Base-by-base conservation (phyloP, 2,797 vertebrate species). In the Gouania willdenowi region DNA sequence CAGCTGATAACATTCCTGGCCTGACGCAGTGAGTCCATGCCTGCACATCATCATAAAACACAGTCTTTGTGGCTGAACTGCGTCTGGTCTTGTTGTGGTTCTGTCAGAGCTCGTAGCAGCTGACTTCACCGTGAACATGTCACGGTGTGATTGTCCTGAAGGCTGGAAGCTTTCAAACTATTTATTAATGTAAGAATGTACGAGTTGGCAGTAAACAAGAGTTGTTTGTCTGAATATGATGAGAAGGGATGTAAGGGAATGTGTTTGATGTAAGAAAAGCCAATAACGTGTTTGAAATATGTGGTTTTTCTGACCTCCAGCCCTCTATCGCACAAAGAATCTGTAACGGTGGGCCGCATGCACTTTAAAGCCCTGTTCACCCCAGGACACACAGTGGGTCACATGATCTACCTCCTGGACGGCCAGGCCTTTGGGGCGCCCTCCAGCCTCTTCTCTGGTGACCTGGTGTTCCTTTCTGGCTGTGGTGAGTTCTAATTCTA, bases 391-490 rank as follows among this genome's bases (percentile, higher is more conserved):
- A 99, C 96, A 0, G 91, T 95, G 66, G 97, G 95, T 12, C 96
- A 99, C 80, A 92, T 93, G 90, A 92, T 94, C 62, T 99, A 95
- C 30, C 85, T 97, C 48, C 86, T 98, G 72, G 94, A 97, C 0
- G 92, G 94, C 18, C 78, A 53, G 11, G 72, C 74, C 0, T 85
- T 91, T 0, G 88, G 88, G 0, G 79, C 84, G 8, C 92, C 96
- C n/a, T 85, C 87, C 40, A 95, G 93, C 69, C 91, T 99, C 45
- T 98, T 99, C 79, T 98, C 96, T 0, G 97, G 97, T 18, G 97
- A 99, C 70, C 90, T 99, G 39, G 92, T 99, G 26, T 99, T 99
- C 78, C 92, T 99, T 2, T 93, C 94, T 5, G 97, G 97, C 63
- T 99, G 94, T 1, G 96, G 97, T 98, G 65, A 89, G 92, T 60